A percentile compares a stretch with the other conserved stretches of the same genome.
Conservation (phyloP, 1,140 invertebrate genomes). For the Tetramorium parvispinum region DNA sequence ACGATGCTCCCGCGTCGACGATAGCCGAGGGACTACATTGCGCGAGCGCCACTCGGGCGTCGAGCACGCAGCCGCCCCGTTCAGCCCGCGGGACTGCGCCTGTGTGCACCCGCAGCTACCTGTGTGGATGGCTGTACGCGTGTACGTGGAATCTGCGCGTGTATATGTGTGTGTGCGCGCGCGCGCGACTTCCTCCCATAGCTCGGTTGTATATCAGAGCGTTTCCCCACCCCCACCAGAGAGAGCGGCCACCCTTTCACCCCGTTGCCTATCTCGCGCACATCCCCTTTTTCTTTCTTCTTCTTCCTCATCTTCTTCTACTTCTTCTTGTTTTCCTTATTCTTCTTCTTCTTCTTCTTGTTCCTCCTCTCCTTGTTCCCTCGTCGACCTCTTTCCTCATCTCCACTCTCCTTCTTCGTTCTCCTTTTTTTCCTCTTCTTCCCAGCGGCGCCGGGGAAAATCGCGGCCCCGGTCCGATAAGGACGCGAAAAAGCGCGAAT, state of each 20-base stretch:
- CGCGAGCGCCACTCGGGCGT: constrained; percentile 79
- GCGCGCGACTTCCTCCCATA: constrained; percentile 58
- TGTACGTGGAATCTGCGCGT: constrained; percentile 13
- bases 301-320: not conserved
- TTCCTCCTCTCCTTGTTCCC: not conserved
- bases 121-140: constrained; percentile 6
- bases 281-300: constrained; percentile 7
- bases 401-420: not conserved
- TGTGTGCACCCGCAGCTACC: not conserved
- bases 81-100: constrained; percentile 59
- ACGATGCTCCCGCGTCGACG: constrained; percentile 80
- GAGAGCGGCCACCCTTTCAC: constrained; percentile 58
- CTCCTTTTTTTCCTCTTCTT: constrained; percentile 2
- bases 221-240: constrained; percentile 25
- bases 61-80: constrained; percentile 81
- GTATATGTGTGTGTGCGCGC: constrained; percentile 34
- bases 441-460: constrained; percentile 22
- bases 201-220: constrained; percentile 62
- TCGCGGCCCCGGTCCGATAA: constrained; percentile 47
- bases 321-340: not conserved
- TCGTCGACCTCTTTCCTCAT: constrained; percentile 20
- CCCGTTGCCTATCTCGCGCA: not conserved
- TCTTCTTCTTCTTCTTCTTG: not conserved
- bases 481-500: constrained; percentile 64
- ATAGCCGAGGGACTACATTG: constrained; percentile 82